Percentiles rank a stretch among this genome's conserved stretches.
Conservation (phyloP, 2,797 vertebrate genomes). For the Gambelia wislizenii region DNA sequence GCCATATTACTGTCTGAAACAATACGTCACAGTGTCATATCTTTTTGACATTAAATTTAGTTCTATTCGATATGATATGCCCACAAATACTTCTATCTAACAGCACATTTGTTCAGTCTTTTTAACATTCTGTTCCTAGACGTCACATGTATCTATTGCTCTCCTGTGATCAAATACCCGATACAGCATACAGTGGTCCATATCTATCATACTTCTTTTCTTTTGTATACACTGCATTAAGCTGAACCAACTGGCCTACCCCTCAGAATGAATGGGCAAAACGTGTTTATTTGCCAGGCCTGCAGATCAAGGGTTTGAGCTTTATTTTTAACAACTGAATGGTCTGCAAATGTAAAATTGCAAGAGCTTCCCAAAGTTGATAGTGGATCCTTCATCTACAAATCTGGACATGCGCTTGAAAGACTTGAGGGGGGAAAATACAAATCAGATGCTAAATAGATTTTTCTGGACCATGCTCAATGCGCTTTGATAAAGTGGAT, state of each 20-base stretch:
- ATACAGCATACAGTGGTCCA: slow-evolving; percentile 15
- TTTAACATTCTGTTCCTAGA: slow-evolving; percentile 75
- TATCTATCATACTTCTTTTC: background rate
- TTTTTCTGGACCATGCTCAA: background rate
- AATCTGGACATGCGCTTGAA: background rate
- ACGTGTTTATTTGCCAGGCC: background rate
- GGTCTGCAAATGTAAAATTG: background rate
- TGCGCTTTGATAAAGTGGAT: background rate
- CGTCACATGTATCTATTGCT: slow-evolving; percentile 59
- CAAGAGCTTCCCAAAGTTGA: background rate
- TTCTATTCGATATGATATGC: slow-evolving; percentile 72
- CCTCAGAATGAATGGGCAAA: background rate
- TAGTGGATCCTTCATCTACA: background rate
- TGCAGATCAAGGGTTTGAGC: background rate
- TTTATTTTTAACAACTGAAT: slow-evolving; percentile 6
- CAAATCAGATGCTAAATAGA: background rate
- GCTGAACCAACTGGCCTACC: background rate
- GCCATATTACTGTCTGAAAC: slow-evolving; percentile 93
- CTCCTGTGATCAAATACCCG: slow-evolving; percentile 31
- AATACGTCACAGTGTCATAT: slow-evolving; percentile 80
- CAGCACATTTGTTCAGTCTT: slow-evolving; percentile 61
- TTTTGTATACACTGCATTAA: background rate
- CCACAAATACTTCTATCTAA: slow-evolving; percentile 71
- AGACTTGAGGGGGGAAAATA: background rate
- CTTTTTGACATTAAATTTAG: slow-evolving; percentile 79